These are phyloP conservation scores for Mechanitis messenoides DNA, from an alignment of 2,888 invertebrate species.

Conservation along the genomic window DNA sequence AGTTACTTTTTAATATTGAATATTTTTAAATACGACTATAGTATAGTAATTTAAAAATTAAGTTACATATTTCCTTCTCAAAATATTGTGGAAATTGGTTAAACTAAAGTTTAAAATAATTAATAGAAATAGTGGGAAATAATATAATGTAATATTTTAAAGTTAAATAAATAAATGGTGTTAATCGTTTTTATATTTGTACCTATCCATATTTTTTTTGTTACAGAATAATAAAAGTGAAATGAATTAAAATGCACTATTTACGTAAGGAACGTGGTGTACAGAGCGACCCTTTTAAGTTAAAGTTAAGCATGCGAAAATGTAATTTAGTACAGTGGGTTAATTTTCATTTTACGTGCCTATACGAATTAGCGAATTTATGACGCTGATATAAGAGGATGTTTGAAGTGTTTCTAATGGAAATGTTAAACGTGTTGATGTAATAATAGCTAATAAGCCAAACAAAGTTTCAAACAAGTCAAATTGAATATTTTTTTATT, in stretches of 20 bases:
- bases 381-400: conserved; percentile 46
- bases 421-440: neutral
- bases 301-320: conserved; percentile 73
- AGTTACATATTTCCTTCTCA: too few relatives aligned
- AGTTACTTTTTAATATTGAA: neutral
- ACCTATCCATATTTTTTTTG: neutral
- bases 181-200: neutral
- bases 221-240: neutral
- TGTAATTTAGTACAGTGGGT: conserved; percentile 72
- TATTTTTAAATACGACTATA: neutral
- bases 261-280: conserved; percentile 42
- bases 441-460: too few relatives aligned
- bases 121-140: too few relatives aligned
- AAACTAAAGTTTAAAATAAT: too few relatives aligned
- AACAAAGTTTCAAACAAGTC: too few relatives aligned
- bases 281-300: conserved; percentile 65
- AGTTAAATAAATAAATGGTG: too few relatives aligned
- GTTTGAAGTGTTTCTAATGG: conserved; percentile 18
- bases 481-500: too few relatives aligned
- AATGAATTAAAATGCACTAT: neutral
- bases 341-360: conserved; percentile 70
- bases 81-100: too few relatives aligned
- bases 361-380: conserved; percentile 64
- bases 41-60: too few relatives aligned
- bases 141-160: too few relatives aligned